Evolutionary conservation across 1,140 invertebrate species (phyloP).

Genomic region (Brachionus manjavacas): DNA sequence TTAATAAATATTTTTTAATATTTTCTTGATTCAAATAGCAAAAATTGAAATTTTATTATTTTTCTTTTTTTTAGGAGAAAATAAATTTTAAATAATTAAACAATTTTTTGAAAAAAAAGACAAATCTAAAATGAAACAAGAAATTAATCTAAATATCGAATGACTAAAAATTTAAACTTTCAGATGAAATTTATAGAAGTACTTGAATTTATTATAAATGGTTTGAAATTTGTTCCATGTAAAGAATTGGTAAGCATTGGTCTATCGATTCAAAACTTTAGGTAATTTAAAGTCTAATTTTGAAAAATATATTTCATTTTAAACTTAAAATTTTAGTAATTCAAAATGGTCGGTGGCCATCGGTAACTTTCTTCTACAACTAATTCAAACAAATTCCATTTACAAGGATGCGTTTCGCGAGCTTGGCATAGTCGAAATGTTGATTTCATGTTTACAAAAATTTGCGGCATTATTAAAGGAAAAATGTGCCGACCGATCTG

Average conservation of each 20-base stretch:
- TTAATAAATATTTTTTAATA: too few species aligned
- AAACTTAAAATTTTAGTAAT: conserved; percentile 46
- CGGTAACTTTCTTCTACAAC: conserved; percentile 79
- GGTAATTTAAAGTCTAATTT: not conserved
- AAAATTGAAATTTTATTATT: too few species aligned
- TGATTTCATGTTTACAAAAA: conserved; percentile 82
- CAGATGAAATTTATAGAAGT: conserved; percentile 88
- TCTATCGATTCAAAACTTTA: conserved; percentile 64
- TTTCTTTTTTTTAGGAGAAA: too few species aligned
- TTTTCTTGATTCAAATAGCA: too few species aligned
- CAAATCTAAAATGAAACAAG: too few species aligned
- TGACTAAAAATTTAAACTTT: not conserved
- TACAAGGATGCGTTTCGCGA: conserved; percentile 97
- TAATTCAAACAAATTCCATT: conserved; percentile 75
- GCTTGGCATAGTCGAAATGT: conserved; percentile 91
- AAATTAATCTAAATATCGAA: too few species aligned
- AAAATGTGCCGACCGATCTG: conserved; percentile 56
- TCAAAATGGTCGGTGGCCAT: conserved; percentile 73
- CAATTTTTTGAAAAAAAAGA: too few species aligned
- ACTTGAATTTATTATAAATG: conserved; percentile 90
- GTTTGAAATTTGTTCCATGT: conserved; percentile 95
- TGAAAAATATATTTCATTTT: not conserved
- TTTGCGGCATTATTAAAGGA: conserved; percentile 75
- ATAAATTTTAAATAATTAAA: too few species aligned
- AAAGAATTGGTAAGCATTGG: conserved; percentile 95